Evolutionary conservation across 1,140 invertebrate species (phyloP).

Genomic region (Callitettix versicolor): DNA sequence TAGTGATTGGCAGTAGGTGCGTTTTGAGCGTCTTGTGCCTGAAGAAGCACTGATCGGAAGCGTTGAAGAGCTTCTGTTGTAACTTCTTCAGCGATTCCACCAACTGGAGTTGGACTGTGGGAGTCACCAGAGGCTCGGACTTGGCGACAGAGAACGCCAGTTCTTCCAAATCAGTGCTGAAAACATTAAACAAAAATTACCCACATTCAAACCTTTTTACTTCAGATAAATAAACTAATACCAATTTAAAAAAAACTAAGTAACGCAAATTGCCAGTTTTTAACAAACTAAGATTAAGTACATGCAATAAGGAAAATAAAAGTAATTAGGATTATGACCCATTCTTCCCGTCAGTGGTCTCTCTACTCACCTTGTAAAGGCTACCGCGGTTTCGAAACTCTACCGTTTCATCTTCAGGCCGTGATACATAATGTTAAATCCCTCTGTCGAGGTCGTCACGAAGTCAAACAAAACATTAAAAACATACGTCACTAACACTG

Average conservation of each 20-base stretch:
- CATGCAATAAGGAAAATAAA: too few species aligned
- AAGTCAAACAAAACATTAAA: too few species aligned
- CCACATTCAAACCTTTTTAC: not conserved
- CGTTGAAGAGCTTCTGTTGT: conserved; percentile 39
- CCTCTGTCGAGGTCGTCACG: too few species aligned
- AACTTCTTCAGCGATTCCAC: conserved; percentile 40
- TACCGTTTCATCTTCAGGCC: too few species aligned
- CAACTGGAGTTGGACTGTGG: conserved; percentile 41
- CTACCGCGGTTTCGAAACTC: too few species aligned
- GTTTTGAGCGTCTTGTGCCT: conserved; percentile 56
- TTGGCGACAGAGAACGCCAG: conserved; percentile 38
- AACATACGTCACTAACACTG: too few species aligned
- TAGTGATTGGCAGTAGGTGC: conserved; percentile 67
- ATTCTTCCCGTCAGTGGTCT: too few species aligned
- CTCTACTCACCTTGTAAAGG: too few species aligned
- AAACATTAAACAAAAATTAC: conserved; percentile 17
- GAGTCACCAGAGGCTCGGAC: conserved; percentile 42
- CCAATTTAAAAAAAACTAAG: not conserved
- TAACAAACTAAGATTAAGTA: too few species aligned
- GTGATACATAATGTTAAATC: too few species aligned
- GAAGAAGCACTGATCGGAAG: conserved; percentile 48
- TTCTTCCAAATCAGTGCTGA: conserved; percentile 43
- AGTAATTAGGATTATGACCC: too few species aligned
- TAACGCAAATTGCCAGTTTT: not conserved
- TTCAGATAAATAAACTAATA: not conserved